Evolutionary conservation across 2,113 vertebrate genomes (phyloP).

Genomic region (Hassar affinis): DNA sequence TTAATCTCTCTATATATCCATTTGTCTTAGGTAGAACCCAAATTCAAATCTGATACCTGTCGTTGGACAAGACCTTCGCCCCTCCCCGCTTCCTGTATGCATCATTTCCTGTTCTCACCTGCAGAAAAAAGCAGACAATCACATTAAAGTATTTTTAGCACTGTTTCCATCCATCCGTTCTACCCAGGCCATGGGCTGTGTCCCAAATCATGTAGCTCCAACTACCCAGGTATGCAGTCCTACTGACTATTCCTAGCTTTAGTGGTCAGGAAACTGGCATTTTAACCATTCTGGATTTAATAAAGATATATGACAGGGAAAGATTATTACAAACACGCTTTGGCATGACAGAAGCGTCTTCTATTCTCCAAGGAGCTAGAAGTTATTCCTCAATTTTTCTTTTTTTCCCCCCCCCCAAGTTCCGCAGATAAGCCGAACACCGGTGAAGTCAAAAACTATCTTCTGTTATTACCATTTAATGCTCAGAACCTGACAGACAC

Average conservation of each 20-base stretch:
- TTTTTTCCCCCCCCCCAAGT: no score
- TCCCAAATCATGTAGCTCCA: not conserved
- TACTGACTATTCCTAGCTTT: not conserved
- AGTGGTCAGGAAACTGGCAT: not conserved
- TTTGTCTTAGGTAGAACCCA: not conserved
- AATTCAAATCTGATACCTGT: conserved; percentile 36
- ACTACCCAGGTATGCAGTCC: not conserved
- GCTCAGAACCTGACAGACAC: no score
- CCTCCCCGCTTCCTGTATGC: conserved; percentile 35
- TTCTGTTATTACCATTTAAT: not conserved
- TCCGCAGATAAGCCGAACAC: not conserved
- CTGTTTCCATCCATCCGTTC: not conserved
- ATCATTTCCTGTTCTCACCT: conserved; percentile 45
- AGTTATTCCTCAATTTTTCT: not conserved
- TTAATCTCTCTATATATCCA: no score
- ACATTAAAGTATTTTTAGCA: not conserved
- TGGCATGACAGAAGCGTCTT: not conserved
- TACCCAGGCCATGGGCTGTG: not conserved
- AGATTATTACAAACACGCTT: not conserved
- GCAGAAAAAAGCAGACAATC: not conserved
- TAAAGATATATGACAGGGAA: not conserved
- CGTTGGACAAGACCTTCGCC: conserved; percentile 22
- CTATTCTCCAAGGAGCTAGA: not conserved
- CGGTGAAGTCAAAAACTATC: not conserved
- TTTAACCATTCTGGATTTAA: not conserved